A percentile compares a stretch with the other conserved stretches of the same genome.
phyloP scores from a whole-genome alignment of 2,113 vertebrate species.

The Puntigrus tetrazona region DNA sequence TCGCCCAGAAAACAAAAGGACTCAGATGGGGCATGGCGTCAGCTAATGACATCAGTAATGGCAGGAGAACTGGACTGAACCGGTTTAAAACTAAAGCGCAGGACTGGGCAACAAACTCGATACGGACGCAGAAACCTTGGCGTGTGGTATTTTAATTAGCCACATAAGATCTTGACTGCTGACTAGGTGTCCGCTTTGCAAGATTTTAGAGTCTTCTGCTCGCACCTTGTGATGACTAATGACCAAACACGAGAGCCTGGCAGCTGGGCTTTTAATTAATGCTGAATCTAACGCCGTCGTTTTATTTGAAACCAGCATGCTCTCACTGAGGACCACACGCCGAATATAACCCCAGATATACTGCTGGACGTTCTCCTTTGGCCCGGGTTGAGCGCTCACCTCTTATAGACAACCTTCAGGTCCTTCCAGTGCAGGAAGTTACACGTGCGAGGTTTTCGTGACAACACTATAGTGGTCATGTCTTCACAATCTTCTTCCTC shows the following conservation, averaged over 20 bases:
- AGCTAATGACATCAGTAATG: constrained; percentile 21
- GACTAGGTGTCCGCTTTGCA: not conserved
- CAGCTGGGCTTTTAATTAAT: constrained; percentile 7
- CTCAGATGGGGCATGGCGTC: not conserved
- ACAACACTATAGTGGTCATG: constrained; percentile 87
- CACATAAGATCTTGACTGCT: not conserved
- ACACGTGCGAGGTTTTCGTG: constrained; percentile 86
- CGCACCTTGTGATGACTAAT: constrained; percentile 2
- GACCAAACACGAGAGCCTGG: not conserved
- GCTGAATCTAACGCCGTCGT: not conserved
- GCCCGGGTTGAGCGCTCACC: constrained; percentile 66
- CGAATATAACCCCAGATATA: not conserved
- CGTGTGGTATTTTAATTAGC: not conserved
- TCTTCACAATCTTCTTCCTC: constrained; percentile 93
- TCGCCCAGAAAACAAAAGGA: constrained; percentile 5
- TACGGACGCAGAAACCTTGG: not conserved
- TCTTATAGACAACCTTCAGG: constrained; percentile 97
- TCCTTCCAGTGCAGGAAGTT: constrained; percentile 98
- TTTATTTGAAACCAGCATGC: not conserved
- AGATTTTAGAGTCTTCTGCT: not conserved
- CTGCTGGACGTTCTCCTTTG: not conserved
- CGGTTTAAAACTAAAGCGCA: not conserved
- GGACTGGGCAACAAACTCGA: not conserved
- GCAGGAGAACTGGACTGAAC: not conserved
- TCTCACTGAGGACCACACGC: not conserved